phyloP scores from a whole-genome alignment of 2,113 vertebrate species.

The Syrmaticus mikado region DNA sequence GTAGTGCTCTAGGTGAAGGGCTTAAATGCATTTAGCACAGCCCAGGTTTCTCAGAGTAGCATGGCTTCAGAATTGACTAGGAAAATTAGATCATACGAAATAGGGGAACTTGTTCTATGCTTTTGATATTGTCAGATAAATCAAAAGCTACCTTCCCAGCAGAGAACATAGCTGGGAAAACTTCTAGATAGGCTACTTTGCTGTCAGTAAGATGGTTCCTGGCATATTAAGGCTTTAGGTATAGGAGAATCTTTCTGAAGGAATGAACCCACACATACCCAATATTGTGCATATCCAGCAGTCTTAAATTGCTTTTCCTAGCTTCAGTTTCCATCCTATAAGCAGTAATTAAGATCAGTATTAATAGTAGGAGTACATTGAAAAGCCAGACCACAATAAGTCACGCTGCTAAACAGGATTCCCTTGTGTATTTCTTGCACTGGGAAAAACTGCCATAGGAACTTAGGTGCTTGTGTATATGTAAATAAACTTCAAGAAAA shows the following conservation, averaged over 20 bases:
- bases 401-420: not conserved
- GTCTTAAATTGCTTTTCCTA: not conserved
- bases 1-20: not conserved
- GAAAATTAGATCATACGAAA: not conserved
- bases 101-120: rapidly evolving
- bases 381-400: not conserved
- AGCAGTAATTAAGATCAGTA: not conserved
- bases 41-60: not conserved
- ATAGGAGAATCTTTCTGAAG: not conserved
- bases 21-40: not conserved
- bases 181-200: not conserved
- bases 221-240: not conserved
- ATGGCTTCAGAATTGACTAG: not conserved
- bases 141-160: not conserved
- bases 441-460: not conserved
- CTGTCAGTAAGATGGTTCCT: not conserved
- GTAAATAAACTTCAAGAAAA: not conserved
- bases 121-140: not conserved
- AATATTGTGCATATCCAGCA: not conserved
- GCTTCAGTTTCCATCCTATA: not conserved
- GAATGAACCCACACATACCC: not conserved
- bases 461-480: too few species aligned
- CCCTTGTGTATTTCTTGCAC: not conserved
- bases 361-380: not conserved
- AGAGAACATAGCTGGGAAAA: not conserved